Conservation (phyloP, 1,140 invertebrate genomes). For the Musca domestica region DNA sequence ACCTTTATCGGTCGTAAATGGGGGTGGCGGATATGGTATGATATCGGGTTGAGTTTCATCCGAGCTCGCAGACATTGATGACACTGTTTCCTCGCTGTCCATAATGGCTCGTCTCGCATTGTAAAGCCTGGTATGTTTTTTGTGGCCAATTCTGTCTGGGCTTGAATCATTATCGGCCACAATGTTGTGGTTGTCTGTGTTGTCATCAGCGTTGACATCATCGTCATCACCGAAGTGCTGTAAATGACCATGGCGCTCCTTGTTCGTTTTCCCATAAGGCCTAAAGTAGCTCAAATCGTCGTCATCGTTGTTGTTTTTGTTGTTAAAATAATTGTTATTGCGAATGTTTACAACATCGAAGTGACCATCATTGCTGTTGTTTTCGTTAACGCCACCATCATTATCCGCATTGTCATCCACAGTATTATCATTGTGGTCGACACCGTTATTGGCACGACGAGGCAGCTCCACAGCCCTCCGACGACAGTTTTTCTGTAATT, state of each 20-base stretch:
- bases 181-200: not conserved
- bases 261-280: not conserved
- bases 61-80: slow-evolving; percentile 26
- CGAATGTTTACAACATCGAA: not conserved
- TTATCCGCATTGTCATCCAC: slow-evolving; percentile 22
- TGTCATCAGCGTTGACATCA: not conserved
- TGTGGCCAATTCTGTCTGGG: not conserved
- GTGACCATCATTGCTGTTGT: slow-evolving; percentile 11
- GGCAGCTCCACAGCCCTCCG: not conserved
- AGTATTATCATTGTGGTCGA: slow-evolving; percentile 31
- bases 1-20: slow-evolving; percentile 35
- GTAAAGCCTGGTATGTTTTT: not conserved
- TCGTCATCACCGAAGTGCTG: not conserved
- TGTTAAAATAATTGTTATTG: slow-evolving; percentile 13
- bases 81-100: slow-evolving; percentile 28
- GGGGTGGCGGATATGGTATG: slow-evolving; percentile 46
- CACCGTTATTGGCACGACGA: not conserved
- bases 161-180: not conserved
- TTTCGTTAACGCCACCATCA: slow-evolving; percentile 21
- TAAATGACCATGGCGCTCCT: slow-evolving; percentile 12
- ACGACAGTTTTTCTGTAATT: slow-evolving; percentile 31
- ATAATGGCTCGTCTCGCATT: not conserved
- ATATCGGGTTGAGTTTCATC: slow-evolving; percentile 48
- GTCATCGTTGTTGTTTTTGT: slow-evolving; percentile 22
- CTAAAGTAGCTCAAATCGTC: slow-evolving; percentile 12